These are phyloP conservation scores for Daphoenositta chrysoptera DNA, from an alignment of 2,113 vertebrate genomes.

Conservation along the genomic window DNA sequence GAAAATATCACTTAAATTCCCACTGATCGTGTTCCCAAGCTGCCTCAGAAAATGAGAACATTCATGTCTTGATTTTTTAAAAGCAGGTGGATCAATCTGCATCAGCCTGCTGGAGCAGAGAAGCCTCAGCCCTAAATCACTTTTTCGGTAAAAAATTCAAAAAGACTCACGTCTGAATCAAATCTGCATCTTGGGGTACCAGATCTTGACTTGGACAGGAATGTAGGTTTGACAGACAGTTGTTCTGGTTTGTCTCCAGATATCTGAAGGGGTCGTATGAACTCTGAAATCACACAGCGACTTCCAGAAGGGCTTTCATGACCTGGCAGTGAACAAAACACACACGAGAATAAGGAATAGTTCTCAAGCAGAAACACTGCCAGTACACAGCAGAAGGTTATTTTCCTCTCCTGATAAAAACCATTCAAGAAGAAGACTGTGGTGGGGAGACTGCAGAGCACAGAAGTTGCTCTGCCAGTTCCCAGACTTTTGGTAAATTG, in stretches of 20 bases:
- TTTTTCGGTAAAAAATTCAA: neutral
- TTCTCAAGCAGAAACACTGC: neutral
- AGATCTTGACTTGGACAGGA: conserved; percentile 78
- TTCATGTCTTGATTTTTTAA: neutral
- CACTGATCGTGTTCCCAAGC: neutral
- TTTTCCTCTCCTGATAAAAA: neutral
- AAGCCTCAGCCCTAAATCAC: neutral
- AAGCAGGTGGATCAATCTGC: neutral
- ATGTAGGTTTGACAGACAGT: conserved; percentile 84
- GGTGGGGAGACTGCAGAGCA: neutral
- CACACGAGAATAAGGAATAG: neutral
- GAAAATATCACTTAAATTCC: neutral
- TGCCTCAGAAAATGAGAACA: neutral
- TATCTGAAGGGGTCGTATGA: conserved; percentile 82
- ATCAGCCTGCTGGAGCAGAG: neutral
- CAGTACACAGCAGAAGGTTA: neutral
- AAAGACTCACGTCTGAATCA: conserved; percentile 84
- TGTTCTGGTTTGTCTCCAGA: conserved; percentile 85
- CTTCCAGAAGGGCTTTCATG: conserved; percentile 78
- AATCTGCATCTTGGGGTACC: conserved; percentile 81
- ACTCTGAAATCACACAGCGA: conserved; percentile 84
- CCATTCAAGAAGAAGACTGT: neutral
- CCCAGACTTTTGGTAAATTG: neutral
- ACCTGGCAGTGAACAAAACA: conserved; percentile 63
- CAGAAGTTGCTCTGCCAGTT: neutral